phyloP scores from a whole-genome alignment of 1,140 invertebrate species.

The Laupala kohalensis region DNA sequence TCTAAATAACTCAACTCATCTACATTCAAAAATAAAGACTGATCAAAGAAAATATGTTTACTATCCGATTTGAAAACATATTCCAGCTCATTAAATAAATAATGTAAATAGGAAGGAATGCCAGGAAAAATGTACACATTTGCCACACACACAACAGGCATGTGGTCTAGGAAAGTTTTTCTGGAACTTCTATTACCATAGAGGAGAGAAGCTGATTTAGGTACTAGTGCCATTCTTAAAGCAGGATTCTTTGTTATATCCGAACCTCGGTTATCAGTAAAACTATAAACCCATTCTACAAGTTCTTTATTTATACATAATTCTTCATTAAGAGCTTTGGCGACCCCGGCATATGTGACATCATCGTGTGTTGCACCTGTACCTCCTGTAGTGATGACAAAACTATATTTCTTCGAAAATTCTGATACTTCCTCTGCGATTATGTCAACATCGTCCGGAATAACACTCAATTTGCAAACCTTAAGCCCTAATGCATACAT shows the following conservation, averaged over 20 bases:
- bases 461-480: constrained; percentile 53
- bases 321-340: constrained; percentile 50
- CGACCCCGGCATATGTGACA: constrained; percentile 65
- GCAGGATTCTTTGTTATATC: constrained; percentile 21
- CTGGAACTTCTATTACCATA: not conserved
- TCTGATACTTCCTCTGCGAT: constrained; percentile 51
- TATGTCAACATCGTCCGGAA: constrained; percentile 53
- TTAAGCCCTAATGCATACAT: constrained; percentile 51
- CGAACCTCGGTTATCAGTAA: constrained; percentile 23
- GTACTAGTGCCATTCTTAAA: constrained; percentile 37
- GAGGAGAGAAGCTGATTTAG: constrained; percentile 19
- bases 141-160: constrained; percentile 50
- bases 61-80: constrained; percentile 18
- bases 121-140: constrained; percentile 74
- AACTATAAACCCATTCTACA: constrained; percentile 37
- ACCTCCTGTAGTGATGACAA: constrained; percentile 67
- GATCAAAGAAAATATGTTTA: constrained; percentile 26
- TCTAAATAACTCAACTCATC: constrained; percentile 42
- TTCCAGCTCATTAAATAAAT: constrained; percentile 35
- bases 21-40: constrained; percentile 35
- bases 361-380: constrained; percentile 80
- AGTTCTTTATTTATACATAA: constrained; percentile 44
- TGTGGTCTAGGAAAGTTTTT: constrained; percentile 16
- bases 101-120: constrained; percentile 49
- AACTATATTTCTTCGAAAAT: constrained; percentile 43